A percentile compares a stretch with the other conserved stretches of the same genome.
phyloP scores from a whole-genome alignment of 1,140 invertebrate species.

The Epicauta chinensis region DNA sequence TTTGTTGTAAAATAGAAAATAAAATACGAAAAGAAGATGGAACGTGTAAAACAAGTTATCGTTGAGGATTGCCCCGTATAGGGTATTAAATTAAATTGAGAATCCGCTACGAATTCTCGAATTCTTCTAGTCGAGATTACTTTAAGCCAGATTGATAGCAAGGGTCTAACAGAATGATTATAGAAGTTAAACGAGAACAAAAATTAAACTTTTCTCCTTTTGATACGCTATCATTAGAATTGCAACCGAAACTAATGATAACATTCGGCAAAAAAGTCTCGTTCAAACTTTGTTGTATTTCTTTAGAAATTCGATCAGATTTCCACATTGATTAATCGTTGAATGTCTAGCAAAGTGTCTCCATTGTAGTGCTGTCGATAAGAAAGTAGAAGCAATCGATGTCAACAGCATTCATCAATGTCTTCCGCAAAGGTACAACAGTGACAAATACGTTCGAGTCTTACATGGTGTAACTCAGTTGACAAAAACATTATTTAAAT shows the following conservation, averaged over 20 bases:
- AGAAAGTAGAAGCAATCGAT: slow-evolving; percentile 12
- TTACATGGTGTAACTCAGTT: not conserved
- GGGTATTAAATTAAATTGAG: not conserved
- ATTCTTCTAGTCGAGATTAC: not conserved
- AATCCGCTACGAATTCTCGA: slow-evolving; percentile 1
- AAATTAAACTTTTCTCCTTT: not conserved
- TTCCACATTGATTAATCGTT: slow-evolving; percentile 10
- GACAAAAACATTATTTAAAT: too few relatives aligned
- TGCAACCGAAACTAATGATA: too few relatives aligned
- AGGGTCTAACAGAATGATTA: too few relatives aligned
- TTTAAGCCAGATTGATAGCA: slow-evolving; percentile 2
- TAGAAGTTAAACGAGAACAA: not conserved
- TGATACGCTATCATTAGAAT: too few relatives aligned
- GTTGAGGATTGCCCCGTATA: slow-evolving; percentile 1
- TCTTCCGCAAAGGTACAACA: slow-evolving; percentile 1
- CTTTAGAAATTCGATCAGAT: not conserved
- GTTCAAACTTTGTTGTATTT: too few relatives aligned
- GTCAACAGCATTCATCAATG: slow-evolving; percentile 14
- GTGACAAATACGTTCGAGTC: slow-evolving; percentile 11
- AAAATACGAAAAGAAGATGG: not conserved
- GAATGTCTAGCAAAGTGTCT: slow-evolving; percentile 15
- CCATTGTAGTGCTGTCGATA: slow-evolving; percentile 14
- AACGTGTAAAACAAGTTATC: slow-evolving; percentile 1
- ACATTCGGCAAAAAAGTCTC: too few relatives aligned
- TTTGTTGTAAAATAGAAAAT: too few relatives aligned